Base-by-base conservation (phyloP, 2,797 vertebrate genomes). In the Poecilia gillii region DNA sequence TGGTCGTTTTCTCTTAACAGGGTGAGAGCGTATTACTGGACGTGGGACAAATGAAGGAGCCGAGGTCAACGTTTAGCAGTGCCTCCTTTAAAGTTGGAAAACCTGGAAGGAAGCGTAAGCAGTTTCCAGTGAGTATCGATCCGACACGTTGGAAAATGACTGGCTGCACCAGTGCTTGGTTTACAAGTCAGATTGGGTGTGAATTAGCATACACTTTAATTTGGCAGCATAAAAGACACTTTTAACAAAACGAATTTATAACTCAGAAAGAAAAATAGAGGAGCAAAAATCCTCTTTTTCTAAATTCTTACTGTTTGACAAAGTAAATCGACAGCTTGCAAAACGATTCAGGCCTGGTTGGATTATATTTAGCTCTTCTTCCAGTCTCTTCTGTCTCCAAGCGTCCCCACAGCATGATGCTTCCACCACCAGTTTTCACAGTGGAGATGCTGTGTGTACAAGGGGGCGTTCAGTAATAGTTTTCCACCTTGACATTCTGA, bases 41-140 rank as follows among this genome's bases (percentile, higher is more conserved):
- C 92, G 94, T 95, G 90, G 94, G 94, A 78, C 91, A 93, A 33
- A 92, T 89, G 94, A 96, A 93, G 77, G 97, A 97, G 81, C 96
- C 98, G 91, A 97, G 94, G 89, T 93, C 95, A 43, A 93, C 96
- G 82, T 94, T 96, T 80, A 96, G 95, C 78, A 92, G 93, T 72
- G 93, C 95, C 71, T 92, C 95, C 74, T 96, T 94, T 89, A 97
- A 97, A 94, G 95, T 91, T 51, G 96, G 96, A 91, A 95, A 97
- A 87, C 97, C 96, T 2, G 97, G 96, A 85, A 93, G 96, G 78
- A 99, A 98, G 88, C 97, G 96, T 94, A 98, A 98, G 88, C 97
- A 96, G 81, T 95, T 96, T 47, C 91, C 94, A 82, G 98, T 99
- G 92, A 98, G 98, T 97, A 89, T 68, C 81, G 43, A 71, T 46